These are phyloP conservation scores for Eulemur rubriventer DNA, from an alignment of 2,797 vertebrate genomes.

Conservation along the genomic window DNA sequence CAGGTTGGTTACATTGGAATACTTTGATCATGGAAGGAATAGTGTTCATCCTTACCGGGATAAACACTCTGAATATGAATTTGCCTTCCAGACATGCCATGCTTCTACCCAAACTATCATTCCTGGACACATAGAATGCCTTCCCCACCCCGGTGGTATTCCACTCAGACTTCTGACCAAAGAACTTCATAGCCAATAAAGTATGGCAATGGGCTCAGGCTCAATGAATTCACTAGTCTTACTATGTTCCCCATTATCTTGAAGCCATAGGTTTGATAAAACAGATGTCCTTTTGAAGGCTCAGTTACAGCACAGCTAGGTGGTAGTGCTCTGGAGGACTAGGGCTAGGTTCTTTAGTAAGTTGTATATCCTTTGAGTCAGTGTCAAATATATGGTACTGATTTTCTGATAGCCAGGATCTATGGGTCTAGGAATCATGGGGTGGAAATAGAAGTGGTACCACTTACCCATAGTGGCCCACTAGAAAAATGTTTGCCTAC, in stretches of 20 bases:
- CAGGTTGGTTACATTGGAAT: not conserved
- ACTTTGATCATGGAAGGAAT: not conserved
- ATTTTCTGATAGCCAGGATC: not conserved
- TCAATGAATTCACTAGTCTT: not conserved
- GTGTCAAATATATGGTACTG: not conserved
- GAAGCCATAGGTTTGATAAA: not conserved
- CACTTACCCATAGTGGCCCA: not conserved
- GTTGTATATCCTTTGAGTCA: no score
- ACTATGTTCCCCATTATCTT: not conserved
- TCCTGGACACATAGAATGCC: not conserved
- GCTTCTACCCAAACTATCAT: not conserved
- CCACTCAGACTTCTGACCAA: not conserved
- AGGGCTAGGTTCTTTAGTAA: not conserved
- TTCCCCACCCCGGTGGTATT: not conserved
- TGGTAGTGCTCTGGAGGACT: not conserved
- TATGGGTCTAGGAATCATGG: not conserved
- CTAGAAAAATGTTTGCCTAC: not conserved
- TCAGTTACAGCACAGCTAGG: not conserved
- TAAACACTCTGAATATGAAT: not conserved
- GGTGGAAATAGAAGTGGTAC: not conserved
- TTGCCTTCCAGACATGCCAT: not conserved
- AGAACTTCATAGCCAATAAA: not conserved
- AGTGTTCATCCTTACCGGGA: not conserved
- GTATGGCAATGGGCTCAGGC: not conserved
- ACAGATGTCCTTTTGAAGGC: not conserved